Evolutionary conservation across 2,888 invertebrate genomes (phyloP).

Genomic region (Antheraea yamamai): DNA sequence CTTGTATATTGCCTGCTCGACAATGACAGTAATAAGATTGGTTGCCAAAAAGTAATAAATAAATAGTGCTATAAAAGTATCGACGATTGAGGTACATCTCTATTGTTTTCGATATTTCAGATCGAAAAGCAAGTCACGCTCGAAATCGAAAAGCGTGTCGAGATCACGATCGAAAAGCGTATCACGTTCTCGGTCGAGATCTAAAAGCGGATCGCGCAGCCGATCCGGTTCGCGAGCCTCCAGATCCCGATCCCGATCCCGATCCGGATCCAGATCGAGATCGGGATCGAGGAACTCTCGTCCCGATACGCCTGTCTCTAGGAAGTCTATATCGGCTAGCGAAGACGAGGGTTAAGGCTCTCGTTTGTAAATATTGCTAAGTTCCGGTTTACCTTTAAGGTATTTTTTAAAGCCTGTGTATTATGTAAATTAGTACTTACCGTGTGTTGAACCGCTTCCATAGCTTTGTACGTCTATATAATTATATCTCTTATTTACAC

Average conservation of each 20-base stretch:
- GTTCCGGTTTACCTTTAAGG: conserved; percentile 27
- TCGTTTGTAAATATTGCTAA: conserved; percentile 36
- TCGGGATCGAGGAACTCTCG: conserved; percentile 73
- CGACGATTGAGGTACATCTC: too few species aligned
- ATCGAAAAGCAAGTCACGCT: conserved; percentile 54
- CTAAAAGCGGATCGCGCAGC: conserved; percentile 53
- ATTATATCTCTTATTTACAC: background rate
- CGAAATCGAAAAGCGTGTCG: conserved; percentile 48
- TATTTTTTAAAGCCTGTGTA: conserved; percentile 21
- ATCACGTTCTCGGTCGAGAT: conserved; percentile 48
- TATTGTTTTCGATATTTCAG: conserved; percentile 27
- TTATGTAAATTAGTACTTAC: background rate
- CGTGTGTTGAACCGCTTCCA: background rate
- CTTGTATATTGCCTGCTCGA: too few species aligned
- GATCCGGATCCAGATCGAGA: conserved; percentile 60
- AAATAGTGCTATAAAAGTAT: too few species aligned
- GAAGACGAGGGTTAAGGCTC: conserved; percentile 72
- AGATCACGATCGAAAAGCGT: conserved; percentile 43
- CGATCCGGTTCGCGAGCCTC: conserved; percentile 66
- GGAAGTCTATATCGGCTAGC: conserved; percentile 84
- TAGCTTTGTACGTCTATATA: background rate
- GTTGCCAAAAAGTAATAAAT: too few species aligned
- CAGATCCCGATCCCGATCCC: conserved; percentile 64
- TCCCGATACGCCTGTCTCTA: conserved; percentile 80
- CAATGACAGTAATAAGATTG: too few species aligned